Conservation (phyloP, 1,140 invertebrate species). For the Bombus fervidus region DNA sequence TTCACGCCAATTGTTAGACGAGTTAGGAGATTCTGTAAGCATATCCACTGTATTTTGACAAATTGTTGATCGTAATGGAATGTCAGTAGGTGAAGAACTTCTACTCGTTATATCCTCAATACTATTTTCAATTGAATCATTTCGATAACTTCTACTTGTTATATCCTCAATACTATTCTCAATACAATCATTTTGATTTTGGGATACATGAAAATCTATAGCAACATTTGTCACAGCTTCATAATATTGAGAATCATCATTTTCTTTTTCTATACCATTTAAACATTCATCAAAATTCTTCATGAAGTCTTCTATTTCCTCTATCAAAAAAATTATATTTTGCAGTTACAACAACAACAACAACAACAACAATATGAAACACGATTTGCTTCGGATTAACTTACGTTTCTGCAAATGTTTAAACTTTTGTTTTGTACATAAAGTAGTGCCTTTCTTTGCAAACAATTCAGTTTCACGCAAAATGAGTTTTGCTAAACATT, state of each 20-base stretch:
- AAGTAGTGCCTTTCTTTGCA: neutral
- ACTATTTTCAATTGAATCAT: neutral
- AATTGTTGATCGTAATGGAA: neutral
- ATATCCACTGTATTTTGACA: neutral
- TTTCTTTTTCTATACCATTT: conserved; percentile 33
- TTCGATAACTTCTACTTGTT: conserved; percentile 8
- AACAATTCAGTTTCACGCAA: neutral
- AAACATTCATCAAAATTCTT: conserved; percentile 64
- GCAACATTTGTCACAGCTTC: conserved; percentile 65
- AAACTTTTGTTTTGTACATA: neutral
- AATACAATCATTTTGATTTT: neutral
- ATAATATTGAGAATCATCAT: conserved; percentile 60
- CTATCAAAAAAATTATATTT: conserved; percentile 53
- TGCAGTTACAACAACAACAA: neutral
- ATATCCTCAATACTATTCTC: neutral
- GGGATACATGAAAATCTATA: conserved; percentile 57
- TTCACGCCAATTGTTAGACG: conserved; percentile 15
- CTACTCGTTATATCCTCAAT: neutral
- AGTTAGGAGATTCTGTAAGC: neutral
- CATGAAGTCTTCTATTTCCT: conserved; percentile 70
- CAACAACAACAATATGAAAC: too few relatives aligned
- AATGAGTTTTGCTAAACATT: conserved; percentile 21
- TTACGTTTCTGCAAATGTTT: conserved; percentile 33
- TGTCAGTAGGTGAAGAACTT: neutral
- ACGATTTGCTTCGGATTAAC: neutral